Percentiles rank a stretch among this genome's conserved stretches.
Conservation (phyloP, 2,797 vertebrate species). For the Ciconia nigra region DNA sequence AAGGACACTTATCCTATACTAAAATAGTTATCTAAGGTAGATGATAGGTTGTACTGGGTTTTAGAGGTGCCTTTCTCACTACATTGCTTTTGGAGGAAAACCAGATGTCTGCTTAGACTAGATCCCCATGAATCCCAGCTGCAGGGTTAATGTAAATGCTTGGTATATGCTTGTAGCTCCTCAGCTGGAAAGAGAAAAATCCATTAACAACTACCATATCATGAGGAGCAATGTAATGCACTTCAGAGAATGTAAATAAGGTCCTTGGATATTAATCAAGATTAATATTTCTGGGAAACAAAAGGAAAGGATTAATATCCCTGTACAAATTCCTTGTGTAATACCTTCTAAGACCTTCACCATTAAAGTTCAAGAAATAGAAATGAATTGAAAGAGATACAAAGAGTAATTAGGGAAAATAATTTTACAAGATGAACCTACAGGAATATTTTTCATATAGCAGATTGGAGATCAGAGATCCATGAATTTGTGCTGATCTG, state of each 20-base stretch:
- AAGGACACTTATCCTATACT: neutral
- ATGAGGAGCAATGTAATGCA: neutral
- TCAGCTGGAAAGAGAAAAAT: neutral
- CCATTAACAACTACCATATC: neutral
- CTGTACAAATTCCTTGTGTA: neutral
- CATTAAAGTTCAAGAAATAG: neutral
- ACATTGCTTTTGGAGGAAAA: neutral
- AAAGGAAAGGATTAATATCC: neutral
- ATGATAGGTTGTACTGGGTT: neutral
- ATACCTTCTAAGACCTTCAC: neutral
- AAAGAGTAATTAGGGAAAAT: neutral
- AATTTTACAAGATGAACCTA: neutral
- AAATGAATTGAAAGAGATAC: neutral
- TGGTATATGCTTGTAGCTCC: neutral
- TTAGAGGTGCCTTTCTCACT: neutral
- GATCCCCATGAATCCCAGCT: neutral
- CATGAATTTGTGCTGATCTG: neutral
- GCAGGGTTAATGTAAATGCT: neutral
- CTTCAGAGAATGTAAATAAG: neutral
- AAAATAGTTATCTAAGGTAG: neutral
- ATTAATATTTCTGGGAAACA: neutral
- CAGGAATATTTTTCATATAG: neutral
- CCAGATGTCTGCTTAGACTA: neutral
- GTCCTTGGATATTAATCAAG: neutral
- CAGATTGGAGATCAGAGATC: neutral